Percentiles rank a stretch among this genome's conserved stretches.
Conservation (phyloP, 2,797 vertebrate species). For the Lacerta agilis region DNA sequence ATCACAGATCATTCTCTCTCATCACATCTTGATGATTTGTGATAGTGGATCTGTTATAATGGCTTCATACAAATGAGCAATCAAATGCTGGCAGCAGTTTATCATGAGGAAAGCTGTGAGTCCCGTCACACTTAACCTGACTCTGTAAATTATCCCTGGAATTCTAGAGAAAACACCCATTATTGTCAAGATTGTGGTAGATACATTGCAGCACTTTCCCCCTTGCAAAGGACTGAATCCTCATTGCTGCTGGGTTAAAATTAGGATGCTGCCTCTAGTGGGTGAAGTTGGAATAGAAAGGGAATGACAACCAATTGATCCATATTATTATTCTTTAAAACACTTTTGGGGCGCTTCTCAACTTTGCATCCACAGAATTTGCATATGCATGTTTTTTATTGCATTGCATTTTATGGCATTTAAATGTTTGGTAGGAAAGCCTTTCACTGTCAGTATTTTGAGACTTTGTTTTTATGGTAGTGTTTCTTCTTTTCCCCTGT, state of each 20-base stretch:
- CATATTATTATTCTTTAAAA: no score
- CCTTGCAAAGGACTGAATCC: background rate
- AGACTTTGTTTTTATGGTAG: background rate
- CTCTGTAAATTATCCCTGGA: background rate
- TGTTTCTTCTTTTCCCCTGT: background rate
- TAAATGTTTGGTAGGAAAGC: background rate
- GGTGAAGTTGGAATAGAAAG: background rate
- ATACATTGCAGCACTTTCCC: background rate
- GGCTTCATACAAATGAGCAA: background rate
- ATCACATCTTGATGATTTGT: background rate
- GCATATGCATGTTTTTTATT: no score
- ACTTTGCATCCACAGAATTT: background rate
- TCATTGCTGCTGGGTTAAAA: background rate
- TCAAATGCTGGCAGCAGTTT: background rate
- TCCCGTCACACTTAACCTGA: background rate
- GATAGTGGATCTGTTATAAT: background rate
- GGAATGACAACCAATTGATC: background rate
- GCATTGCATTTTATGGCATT: background rate
- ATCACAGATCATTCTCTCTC: background rate
- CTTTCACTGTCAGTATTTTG: background rate
- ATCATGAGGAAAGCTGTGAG: conserved; percentile 7
- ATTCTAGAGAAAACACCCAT: background rate
- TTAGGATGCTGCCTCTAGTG: background rate
- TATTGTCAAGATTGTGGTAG: background rate
- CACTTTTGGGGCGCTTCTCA: background rate